Percentiles rank a stretch among this genome's conserved stretches.
Evolutionary conservation across 2,113 vertebrate genomes (phyloP).

Genomic region (Redunca redunca): DNA sequence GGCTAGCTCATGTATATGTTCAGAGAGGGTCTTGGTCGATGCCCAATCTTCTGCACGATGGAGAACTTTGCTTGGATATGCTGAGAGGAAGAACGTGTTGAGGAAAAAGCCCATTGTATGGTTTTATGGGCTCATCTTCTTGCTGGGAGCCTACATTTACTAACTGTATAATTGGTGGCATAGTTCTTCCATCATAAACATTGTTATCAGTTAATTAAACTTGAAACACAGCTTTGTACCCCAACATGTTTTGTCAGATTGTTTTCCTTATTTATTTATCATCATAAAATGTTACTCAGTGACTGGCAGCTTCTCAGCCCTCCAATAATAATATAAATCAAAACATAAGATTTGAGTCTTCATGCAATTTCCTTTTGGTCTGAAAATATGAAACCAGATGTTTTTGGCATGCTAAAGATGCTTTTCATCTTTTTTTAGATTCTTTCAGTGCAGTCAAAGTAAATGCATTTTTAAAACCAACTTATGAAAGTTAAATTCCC

Average conservation of each 20-base stretch:
- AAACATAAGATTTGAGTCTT: slow-evolving; percentile 97
- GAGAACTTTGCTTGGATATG: slow-evolving; percentile 67
- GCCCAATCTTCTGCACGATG: slow-evolving; percentile 56
- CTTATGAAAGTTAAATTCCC: slow-evolving; percentile 93
- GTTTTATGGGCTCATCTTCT: slow-evolving; percentile 76
- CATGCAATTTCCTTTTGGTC: slow-evolving; percentile 95
- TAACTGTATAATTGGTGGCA: slow-evolving; percentile 89
- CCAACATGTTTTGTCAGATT: slow-evolving; percentile 86
- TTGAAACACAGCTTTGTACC: slow-evolving; percentile 86
- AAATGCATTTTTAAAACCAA: slow-evolving; percentile 89
- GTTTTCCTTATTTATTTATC: slow-evolving; percentile 90
- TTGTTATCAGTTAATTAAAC: slow-evolving; percentile 93
- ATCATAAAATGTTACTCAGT: slow-evolving; percentile 88
- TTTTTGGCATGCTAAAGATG: slow-evolving; percentile 93
- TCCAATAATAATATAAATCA: slow-evolving; percentile 97
- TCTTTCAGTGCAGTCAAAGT: slow-evolving; percentile 89
- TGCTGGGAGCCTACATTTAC: slow-evolving; percentile 79
- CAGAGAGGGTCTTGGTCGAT: slow-evolving; percentile 74
- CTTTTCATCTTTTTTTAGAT: slow-evolving; percentile 93
- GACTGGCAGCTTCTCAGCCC: slow-evolving; percentile 87
- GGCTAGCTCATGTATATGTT: slow-evolving; percentile 40
- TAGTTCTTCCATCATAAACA: slow-evolving; percentile 86
- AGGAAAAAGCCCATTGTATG: slow-evolving; percentile 67
- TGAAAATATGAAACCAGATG: slow-evolving; percentile 98
- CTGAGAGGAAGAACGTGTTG: slow-evolving; percentile 44